A percentile compares a stretch with the other conserved stretches of the same genome.
Conservation (phyloP, 2,888 invertebrate species). For the Apocheima hispidaria region DNA sequence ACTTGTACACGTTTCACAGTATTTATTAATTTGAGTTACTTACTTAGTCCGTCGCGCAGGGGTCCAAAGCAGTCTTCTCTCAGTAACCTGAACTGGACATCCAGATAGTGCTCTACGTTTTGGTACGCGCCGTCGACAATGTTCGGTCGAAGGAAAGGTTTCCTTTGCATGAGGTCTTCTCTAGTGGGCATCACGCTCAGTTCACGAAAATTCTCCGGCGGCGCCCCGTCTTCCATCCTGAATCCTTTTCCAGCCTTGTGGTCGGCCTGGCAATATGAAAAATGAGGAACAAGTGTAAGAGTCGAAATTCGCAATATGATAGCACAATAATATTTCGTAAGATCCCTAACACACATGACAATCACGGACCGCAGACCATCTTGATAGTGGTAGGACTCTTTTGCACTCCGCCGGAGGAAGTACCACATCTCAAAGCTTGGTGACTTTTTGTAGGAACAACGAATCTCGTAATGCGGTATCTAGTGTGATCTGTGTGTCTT, state of each 20-base stretch:
- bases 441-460: no score
- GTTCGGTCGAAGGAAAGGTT: conserved; percentile 79
- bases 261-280: conserved; percentile 2
- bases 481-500: no score
- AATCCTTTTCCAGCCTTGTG: conserved; percentile 16
- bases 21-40: conserved; percentile 39
- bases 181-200: conserved; percentile 64
- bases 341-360: no score
- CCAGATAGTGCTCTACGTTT: conserved; percentile 90
- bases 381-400: no score
- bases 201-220: conserved; percentile 70
- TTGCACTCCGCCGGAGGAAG: no score
- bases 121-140: conserved; percentile 87
- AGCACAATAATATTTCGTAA: not conserved
- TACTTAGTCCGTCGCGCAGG: conserved; percentile 87
- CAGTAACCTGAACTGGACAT: conserved; percentile 91
- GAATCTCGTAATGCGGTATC: no score
- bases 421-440: no score
- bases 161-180: conserved; percentile 60
- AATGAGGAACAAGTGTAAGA: not conserved
- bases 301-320: not conserved
- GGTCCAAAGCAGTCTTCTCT: conserved; percentile 93
- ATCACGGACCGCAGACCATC: no score
- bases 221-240: conserved; percentile 47
- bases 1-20: no score